Percentiles rank a stretch among this genome's conserved stretches.
These are phyloP conservation scores for Polyergus mexicanus DNA, from an alignment of 1,140 invertebrate genomes.

Conservation along the genomic window DNA sequence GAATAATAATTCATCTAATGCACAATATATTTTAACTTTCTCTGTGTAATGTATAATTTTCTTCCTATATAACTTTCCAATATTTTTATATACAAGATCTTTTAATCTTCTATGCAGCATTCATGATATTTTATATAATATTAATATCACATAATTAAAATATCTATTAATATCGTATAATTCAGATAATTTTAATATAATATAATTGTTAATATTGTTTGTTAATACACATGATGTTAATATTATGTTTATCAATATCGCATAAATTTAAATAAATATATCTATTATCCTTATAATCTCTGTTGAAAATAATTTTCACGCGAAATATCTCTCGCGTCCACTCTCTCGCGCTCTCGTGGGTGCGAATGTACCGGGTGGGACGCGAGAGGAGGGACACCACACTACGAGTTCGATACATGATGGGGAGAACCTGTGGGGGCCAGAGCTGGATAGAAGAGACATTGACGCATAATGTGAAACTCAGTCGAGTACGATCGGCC, in stretches of 20 bases:
- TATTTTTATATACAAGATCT: not conserved
- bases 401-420: conserved; percentile 26
- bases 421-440: not conserved
- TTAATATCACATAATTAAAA: too few relatives aligned
- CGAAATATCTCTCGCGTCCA: not conserved
- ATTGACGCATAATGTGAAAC: conserved; percentile 30
- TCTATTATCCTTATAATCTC: too few relatives aligned
- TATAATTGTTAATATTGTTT: too few relatives aligned
- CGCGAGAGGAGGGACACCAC: conserved; percentile 24
- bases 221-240: too few relatives aligned
- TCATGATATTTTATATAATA: too few relatives aligned
- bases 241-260: not conserved
- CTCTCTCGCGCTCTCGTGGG: not conserved
- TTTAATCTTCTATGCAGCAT: not conserved
- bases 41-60: not conserved
- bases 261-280: not conserved
- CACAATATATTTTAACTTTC: not conserved
- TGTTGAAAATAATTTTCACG: not conserved
- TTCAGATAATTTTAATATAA: too few relatives aligned
- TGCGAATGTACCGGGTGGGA: conserved; percentile 1
- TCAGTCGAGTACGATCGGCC: conserved; percentile 45
- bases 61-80: not conserved
- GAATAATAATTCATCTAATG: not conserved
- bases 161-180: too few relatives aligned
- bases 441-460: conserved; percentile 29